Evolutionary conservation across 1,140 invertebrate genomes (phyloP), one percentile per base, ranked within the genome.

Genomic region (Tetraneura akinire): DNA sequence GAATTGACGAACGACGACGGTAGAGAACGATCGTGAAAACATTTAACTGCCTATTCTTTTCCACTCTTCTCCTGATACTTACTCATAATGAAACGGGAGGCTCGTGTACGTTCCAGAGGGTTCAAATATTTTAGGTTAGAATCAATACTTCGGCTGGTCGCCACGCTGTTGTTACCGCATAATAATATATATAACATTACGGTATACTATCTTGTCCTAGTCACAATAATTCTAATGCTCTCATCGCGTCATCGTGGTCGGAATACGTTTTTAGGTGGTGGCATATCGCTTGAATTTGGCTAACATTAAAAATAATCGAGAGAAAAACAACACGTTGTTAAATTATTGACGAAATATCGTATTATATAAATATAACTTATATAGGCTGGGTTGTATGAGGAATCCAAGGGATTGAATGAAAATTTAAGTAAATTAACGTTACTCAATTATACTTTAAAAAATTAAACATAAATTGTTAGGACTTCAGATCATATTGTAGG

Each of bases 81-180:
- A n/a, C 51, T 1, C 45, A n/a, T 14, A 5, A 53, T n/a, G 8
- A 3, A 6, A 5, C 23, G 42, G 51, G 49, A 14, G 68, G 45
- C 26, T 71, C 47, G 23, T 51, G 29, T 13, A 45, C 68, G 47
- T 51, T n/a, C n/a, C n/a, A 71, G 51, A 71, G 3, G 18, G 45
- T 71, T 71, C 68, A 68, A 45, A 47, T 68, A 47, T 68, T 68
- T 68, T 68, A 68, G 66, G 66, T 68, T 68, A 68, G 42, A 47
- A 68, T 68, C 66, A 68, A 68, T 68, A 68, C 66, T 5, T 14
- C 64, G 42, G 21, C n/a, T 37, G n/a, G 64, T 11, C 18, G n/a
- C 16, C 10, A 23, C 32, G 18, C 26, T 0, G 32, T 3, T 32
- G 45, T 68, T 32, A 11, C 64, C 16, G 8, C 18, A 21, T 21